Percentiles rank a stretch among this genome's conserved stretches.
Conservation (phyloP, 2,888 invertebrate genomes). For the Drosophila ustulata region DNA sequence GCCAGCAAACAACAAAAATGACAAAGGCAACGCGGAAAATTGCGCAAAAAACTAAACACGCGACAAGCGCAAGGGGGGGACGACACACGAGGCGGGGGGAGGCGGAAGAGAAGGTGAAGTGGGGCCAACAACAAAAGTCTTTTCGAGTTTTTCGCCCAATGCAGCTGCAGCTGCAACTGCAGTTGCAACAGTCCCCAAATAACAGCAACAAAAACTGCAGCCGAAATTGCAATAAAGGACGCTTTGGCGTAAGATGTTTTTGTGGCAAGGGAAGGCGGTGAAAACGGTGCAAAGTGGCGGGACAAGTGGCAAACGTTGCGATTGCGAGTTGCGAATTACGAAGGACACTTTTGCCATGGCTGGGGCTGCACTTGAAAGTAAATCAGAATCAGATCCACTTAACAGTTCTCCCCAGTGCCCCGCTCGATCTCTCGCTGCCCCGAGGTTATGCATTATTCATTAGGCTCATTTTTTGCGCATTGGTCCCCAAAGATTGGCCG, state of each 20-base stretch:
- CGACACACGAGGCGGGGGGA: background rate
- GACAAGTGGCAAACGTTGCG: conserved; percentile 44
- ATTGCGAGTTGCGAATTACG: background rate
- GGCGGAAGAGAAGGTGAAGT: background rate
- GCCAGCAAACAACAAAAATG: conserved; percentile 45
- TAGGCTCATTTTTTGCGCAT: conserved; percentile 38
- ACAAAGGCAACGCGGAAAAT: conserved; percentile 79
- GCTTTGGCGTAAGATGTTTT: conserved; percentile 16
- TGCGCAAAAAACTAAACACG: conserved; percentile 81
- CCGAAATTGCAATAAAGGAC: conserved; percentile 63
- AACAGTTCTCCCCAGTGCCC: background rate
- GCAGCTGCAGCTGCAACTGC: conserved; percentile 47
- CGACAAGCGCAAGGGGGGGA: conserved; percentile 24
- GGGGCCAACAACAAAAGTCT: conserved; percentile 63
- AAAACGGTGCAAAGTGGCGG: background rate
- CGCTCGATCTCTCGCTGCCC: conserved; percentile 6
- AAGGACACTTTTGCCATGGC: conserved; percentile 32
- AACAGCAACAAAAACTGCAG: conserved; percentile 42
- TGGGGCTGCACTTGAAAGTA: conserved; percentile 40
- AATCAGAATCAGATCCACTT: conserved; percentile 46
- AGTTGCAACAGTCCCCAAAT: conserved; percentile 42
- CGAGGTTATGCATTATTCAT: conserved; percentile 62
- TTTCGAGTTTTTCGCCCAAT: conserved; percentile 57
- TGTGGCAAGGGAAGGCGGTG: background rate
- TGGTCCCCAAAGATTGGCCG: conserved; percentile 58